phyloP scores from a whole-genome alignment of 2,113 vertebrate species.

The Hippocampus abdominalis region DNA sequence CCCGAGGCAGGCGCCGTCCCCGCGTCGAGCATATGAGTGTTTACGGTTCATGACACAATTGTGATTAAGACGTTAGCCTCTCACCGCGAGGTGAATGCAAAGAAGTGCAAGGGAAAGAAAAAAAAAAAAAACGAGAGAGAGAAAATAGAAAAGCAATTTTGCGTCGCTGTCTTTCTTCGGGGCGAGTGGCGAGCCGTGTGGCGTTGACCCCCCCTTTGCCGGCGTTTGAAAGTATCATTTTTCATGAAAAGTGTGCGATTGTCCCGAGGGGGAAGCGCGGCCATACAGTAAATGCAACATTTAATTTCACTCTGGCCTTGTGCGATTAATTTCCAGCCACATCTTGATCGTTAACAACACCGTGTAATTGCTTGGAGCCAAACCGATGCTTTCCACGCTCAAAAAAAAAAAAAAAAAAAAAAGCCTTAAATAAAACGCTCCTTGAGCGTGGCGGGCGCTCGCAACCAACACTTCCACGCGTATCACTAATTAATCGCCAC shows the following conservation, averaged over 20 bases:
- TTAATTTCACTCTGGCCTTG: not conserved
- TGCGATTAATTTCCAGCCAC: not conserved
- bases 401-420: not conserved
- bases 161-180: constrained; percentile 29
- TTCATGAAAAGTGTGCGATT: not conserved
- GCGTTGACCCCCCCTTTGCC: constrained; percentile 33
- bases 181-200: constrained; percentile 12
- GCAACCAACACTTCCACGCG: not conserved
- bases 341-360: constrained; percentile 5
- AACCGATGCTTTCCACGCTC: not conserved
- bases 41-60: constrained; percentile 60
- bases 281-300: not conserved
- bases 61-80: constrained; percentile 60
- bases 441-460: not conserved
- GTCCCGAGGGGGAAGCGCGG: not conserved
- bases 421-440: not conserved
- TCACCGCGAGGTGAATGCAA: constrained; percentile 8
- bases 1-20: constrained; percentile 37
- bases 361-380: constrained; percentile 3
- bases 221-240: not conserved
- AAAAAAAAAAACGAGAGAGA: not conserved
- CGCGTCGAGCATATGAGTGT: constrained; percentile 39
- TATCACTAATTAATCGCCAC: constrained; percentile 6
- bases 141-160: constrained; percentile 44
- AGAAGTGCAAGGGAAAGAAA: not conserved